phyloP scores from a whole-genome alignment of 2,888 invertebrate genomes.

The Nephrotoma flavescens region DNA sequence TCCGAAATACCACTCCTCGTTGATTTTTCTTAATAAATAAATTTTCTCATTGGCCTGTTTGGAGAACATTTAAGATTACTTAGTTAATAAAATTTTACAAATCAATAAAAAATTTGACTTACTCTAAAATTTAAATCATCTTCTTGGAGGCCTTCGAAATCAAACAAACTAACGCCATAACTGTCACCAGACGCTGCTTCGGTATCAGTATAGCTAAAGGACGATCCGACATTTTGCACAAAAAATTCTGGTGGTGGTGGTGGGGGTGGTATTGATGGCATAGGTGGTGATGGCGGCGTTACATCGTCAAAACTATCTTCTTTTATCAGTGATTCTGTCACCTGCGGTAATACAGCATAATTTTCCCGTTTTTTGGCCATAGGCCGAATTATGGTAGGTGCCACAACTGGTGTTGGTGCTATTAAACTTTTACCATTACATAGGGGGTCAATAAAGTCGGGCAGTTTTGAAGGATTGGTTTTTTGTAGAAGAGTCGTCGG shows the following conservation, averaged over 20 bases:
- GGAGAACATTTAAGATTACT: slow-evolving; percentile 11
- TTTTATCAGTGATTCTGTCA: background rate
- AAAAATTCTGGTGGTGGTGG: slow-evolving; percentile 40
- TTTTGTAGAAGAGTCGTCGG: background rate
- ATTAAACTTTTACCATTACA: slow-evolving; percentile 36
- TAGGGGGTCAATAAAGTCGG: slow-evolving; percentile 39
- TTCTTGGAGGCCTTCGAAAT: slow-evolving; percentile 56
- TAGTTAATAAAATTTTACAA: background rate
- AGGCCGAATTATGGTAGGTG: slow-evolving; percentile 58
- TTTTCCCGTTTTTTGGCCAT: slow-evolving; percentile 20
- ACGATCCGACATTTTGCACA: slow-evolving; percentile 26
- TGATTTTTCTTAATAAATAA: slow-evolving; percentile 50
- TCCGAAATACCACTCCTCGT: slow-evolving; percentile 70
- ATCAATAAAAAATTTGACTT: slow-evolving; percentile 23
- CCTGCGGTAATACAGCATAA: background rate
- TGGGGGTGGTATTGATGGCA: slow-evolving; percentile 65
- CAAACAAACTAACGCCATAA: slow-evolving; percentile 63
- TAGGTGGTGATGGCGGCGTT: slow-evolving; percentile 50
- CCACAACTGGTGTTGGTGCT: slow-evolving; percentile 33
- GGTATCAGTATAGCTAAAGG: slow-evolving; percentile 18
- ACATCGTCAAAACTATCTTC: slow-evolving; percentile 4
- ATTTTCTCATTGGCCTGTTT: slow-evolving; percentile 59
- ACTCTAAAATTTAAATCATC: slow-evolving; percentile 71
- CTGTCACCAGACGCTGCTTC: slow-evolving; percentile 30
- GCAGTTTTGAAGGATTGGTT: slow-evolving; percentile 16